A percentile compares a stretch with the other conserved stretches of the same genome.
Conservation (phyloP, 1,140 invertebrate species). For the Pseudachorutes palmiensis region DNA sequence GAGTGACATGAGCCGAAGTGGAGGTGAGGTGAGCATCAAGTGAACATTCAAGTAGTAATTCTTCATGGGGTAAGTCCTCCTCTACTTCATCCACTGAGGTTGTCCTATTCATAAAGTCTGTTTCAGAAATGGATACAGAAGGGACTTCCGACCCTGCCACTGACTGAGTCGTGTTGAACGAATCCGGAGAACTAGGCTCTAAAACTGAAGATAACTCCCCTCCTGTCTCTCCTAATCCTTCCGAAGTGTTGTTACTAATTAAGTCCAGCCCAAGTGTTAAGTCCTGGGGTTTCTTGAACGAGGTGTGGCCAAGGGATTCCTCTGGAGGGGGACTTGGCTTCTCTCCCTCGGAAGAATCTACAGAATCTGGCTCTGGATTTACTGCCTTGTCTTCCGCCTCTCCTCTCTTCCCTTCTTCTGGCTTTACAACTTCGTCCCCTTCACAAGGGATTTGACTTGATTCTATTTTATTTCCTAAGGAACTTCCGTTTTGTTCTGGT, state of each 20-base stretch:
- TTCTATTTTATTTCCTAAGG: neutral
- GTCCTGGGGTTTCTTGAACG: slow-evolving; percentile 19
- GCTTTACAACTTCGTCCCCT: slow-evolving; percentile 8
- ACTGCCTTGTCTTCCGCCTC: too few relatives aligned
- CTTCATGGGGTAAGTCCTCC: slow-evolving; percentile 36
- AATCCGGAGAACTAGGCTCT: slow-evolving; percentile 36
- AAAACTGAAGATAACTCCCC: too few relatives aligned
- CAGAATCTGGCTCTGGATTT: too few relatives aligned
- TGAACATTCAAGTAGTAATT: neutral
- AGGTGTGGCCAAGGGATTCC: neutral
- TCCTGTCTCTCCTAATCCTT: neutral
- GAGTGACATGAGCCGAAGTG: neutral
- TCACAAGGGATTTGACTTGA: neutral
- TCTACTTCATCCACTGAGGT: slow-evolving; percentile 38
- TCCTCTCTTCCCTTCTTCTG: neutral
- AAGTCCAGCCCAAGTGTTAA: slow-evolving; percentile 12
- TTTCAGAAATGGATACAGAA: slow-evolving; percentile 32
- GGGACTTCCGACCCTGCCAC: slow-evolving; percentile 35
- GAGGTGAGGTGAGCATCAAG: neutral
- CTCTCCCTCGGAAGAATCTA: neutral
- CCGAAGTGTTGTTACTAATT: slow-evolving; percentile 10
- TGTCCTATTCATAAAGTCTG: slow-evolving; percentile 34
- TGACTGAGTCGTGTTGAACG: slow-evolving; percentile 37
- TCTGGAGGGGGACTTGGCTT: neutral
- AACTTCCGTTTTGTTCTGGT: neutral